Base-by-base conservation (phyloP, 1,140 invertebrate genomes). In the Scaptomyza hsui region DNA sequence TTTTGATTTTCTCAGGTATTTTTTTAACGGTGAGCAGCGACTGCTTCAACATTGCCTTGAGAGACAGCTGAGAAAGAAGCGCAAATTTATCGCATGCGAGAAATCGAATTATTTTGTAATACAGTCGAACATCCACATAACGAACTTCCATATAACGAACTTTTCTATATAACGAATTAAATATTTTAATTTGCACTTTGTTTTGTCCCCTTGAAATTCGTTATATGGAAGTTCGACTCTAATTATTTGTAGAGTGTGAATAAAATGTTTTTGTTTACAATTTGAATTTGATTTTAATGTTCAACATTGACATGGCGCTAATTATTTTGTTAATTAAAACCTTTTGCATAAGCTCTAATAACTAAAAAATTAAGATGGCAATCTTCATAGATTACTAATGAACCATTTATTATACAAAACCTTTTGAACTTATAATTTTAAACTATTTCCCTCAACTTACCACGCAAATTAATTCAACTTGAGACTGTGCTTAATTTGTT, bases 1-100 rank as follows among this genome's bases (percentile, higher is more conserved):
- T 45, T 47, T 37, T 7, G 19, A 4, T 37, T 37, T n/a, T 56
- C 44, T 63, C 21, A 41, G 53, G 32, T 62, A 51, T 47, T 45
- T 49, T 45, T 42, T 49, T 16, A 21, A 26, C 12, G 47, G 21
- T 18, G 56, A 65, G 52, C 45, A 13, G 18, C 13, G 18, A 32
- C 21, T 47, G 24, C 35, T 24, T 9, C 26, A 29, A 9, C 6
- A 1, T 52, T 44, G 65, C 56, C 55, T 67, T 63, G 61, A 49
- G 45, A 65, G 52, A 47, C 3, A 13, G 9, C 16, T 51, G 61
- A 24, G 26, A 15, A 29, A 24, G 21, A 51, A 48, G 19, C n/a
- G 37, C 5, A 15, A 2, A 42, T 44, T 64, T 79, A 47, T 81
- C 61, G 69, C 78, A 82, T 81, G 78, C 64, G 71, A 82, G 73